These are phyloP conservation scores for Lophotriccus pileatus DNA, from an alignment of 2,797 vertebrate genomes.

Conservation along the genomic window DNA sequence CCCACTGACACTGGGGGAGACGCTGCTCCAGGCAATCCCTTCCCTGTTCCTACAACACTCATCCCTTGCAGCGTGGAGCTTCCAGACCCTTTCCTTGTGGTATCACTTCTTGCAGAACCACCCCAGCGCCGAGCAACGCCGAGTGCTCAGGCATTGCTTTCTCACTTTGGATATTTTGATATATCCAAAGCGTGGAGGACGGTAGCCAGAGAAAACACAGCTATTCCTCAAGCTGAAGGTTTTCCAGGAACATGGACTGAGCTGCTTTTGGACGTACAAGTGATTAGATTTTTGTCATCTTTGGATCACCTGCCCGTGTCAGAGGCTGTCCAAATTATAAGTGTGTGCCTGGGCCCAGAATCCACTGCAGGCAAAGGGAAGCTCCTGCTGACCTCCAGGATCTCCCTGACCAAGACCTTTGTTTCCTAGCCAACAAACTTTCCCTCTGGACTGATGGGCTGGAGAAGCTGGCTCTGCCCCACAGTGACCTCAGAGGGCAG, in stretches of 20 bases:
- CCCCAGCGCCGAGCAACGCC: background rate
- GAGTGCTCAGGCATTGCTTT: background rate
- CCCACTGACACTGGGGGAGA: rapidly evolving
- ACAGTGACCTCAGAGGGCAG: background rate
- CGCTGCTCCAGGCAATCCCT: background rate
- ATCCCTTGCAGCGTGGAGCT: background rate
- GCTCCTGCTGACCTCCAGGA: background rate
- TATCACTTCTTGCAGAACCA: background rate
- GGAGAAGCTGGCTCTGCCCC: background rate
- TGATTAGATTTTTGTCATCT: background rate
- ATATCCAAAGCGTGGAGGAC: background rate
- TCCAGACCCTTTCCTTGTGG: background rate
- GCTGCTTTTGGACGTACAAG: background rate
- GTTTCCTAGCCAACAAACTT: background rate
- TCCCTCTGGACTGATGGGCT: background rate
- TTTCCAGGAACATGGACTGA: background rate
- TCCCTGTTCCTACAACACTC: background rate
- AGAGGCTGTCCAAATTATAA: background rate
- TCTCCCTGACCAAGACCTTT: background rate
- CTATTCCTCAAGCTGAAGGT: background rate
- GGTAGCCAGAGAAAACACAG: background rate
- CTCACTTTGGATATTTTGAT: background rate
- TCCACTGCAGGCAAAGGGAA: background rate
- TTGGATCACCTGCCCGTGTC: background rate
- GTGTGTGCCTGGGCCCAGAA: background rate